Percentiles rank a stretch among this genome's conserved stretches.
Evolutionary conservation across 1,140 invertebrate species (phyloP).

Genomic region (Eulimnadia texana): DNA sequence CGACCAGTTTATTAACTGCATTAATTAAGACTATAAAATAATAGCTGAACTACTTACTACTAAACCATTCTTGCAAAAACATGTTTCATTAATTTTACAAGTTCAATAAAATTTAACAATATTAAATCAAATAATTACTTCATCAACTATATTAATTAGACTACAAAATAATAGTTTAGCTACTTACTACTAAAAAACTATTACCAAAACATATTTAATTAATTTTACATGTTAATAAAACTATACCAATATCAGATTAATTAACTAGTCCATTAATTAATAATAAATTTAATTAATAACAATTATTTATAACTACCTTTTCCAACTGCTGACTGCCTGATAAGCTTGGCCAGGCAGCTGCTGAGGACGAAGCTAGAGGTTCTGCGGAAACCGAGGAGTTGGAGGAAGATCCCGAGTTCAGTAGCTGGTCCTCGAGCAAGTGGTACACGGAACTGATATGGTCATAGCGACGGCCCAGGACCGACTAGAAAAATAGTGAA

Average conservation of each 20-base stretch:
- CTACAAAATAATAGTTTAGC: too few species aligned
- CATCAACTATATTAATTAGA: too few species aligned
- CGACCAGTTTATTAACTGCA: too few species aligned
- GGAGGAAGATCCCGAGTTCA: constrained; percentile 6
- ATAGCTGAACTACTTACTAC: too few species aligned
- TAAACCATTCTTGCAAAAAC: too few species aligned
- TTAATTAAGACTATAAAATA: too few species aligned
- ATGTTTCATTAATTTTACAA: too few species aligned
- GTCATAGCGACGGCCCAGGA: constrained; percentile 76
- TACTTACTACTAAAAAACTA: too few species aligned
- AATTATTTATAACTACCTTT: constrained; percentile 37
- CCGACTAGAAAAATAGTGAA: constrained; percentile 40
- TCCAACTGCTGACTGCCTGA: constrained; percentile 42
- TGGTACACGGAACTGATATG: constrained; percentile 95
- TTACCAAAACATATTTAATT: neutral
- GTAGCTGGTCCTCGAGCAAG: constrained; percentile 60
- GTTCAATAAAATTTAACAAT: too few species aligned
- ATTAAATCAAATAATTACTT: too few species aligned
- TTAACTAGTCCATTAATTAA: too few species aligned
- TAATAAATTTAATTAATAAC: neutral
- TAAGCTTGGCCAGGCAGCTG: constrained; percentile 25
- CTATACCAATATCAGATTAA: neutral
- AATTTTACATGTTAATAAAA: neutral
- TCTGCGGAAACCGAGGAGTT: constrained; percentile 23
- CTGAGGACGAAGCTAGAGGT: constrained; percentile 30